Base-by-base conservation (phyloP, 2,797 vertebrate genomes). In the Coregonus suidteri region DNA sequence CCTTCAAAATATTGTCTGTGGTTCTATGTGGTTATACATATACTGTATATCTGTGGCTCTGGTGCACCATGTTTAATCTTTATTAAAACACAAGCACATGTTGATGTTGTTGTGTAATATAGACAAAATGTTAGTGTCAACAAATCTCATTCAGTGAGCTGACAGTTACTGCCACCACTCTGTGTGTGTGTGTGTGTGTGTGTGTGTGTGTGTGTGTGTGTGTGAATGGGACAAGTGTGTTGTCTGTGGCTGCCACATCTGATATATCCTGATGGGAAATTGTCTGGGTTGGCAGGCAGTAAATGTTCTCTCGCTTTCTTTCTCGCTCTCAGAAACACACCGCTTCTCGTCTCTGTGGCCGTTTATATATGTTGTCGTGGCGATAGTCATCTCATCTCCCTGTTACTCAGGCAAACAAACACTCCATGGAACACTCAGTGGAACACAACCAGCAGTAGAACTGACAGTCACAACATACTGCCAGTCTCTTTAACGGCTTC, bases 281-380 rank as follows among this genome's bases (percentile, higher is more conserved):
- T 85, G 82, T 86, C 82, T 86, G 82, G 87, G 88, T 88, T 87
- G 89, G 89, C 89, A 92, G 93, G 90, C 88, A 92, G 89, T 77
- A 91, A 94, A 93, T 95, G 94, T 89, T 73, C 14, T n/a, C 51
- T n/a, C 56, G 3, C 34, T 52, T 25, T 65, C 25, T 73, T 6
- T n/a, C 51, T n/a, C 56, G 5, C 34, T 52, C 41, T 65, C 25
- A 13, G 11, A 30, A 3, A 30, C 73, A 74, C 34, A 1, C 56
- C n/a, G 3, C 25, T 52, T 1, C 76, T 15, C 18, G 9, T 54
- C 15, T 37, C 56, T 74, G 35, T 65, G 77, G 70, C 70, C 2
- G 34, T 41, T 67, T 35, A 3, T 35, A 65, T 59, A 80, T 78
- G 74, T 83, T 82, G 85, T 86, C 4, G 15, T 52, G 52, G 53